Base-by-base conservation (phyloP, 2,888 invertebrate species). In the Chouioia cunea region DNA sequence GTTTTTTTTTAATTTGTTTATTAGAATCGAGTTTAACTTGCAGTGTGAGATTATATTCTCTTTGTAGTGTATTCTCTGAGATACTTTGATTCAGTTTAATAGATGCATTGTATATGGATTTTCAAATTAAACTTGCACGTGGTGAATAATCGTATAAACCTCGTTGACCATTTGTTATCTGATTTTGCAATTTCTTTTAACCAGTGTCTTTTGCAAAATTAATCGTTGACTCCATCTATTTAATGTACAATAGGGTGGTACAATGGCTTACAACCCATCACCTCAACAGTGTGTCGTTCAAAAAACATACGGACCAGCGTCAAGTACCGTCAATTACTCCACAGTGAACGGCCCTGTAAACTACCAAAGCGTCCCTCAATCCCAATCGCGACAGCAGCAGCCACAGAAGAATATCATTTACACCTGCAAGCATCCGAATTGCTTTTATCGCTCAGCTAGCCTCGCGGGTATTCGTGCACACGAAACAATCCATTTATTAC, bases 381-480 rank as follows among this genome's bases (percentile, higher is more conserved):
- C 3, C 1, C 58, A 47, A 22, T 47, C n/a, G 10, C 48, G 46
- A 44, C 68, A 63, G 15, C 63, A 60, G 8, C 15, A 14, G n/a
- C 47, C 63, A 3, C 46, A 27, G 16, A 53, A 69, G 27, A 71
- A 63, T 14, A 1, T 18, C 8, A 36, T 68, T 8, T 71, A 71
- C 20, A 54, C 46, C 3, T 73, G 73, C 50, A 73, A 73, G 23
- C 10, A 47, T 15, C 43, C 60, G 3, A 47, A 16, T 20, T 73
- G 73, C 18, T 20, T 6, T 4, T 73, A 47, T 47, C 66, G 62
- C 0, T 27, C 73, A 4, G 66, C 60, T 0, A 62, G 18, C 62
- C 16, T 43, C 1, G 2, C 4, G 10, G 1, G 18, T 2, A 14
- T 73, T 4, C 64, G 63, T 0, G 15, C 20, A 0, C 73, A 73